A percentile compares a stretch with the other conserved stretches of the same genome.
Conservation (phyloP, 2,888 invertebrate genomes). For the Polydrusus cervinus region DNA sequence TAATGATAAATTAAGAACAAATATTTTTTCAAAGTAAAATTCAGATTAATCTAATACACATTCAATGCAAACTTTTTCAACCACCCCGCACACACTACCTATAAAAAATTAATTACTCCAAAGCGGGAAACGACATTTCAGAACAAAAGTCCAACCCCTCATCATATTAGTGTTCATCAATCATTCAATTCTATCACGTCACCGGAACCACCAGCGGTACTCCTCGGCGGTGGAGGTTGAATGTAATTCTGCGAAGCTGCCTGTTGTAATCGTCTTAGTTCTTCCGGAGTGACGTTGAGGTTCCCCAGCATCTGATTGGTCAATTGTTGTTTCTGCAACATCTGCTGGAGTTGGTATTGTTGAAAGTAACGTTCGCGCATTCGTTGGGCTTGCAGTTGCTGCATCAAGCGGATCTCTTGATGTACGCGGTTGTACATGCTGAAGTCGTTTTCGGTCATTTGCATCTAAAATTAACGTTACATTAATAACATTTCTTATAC, state of each 20-base stretch:
- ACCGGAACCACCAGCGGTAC: background rate
- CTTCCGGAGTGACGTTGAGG: constrained; percentile 38
- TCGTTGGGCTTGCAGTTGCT: constrained; percentile 58
- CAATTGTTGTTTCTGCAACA: constrained; percentile 52
- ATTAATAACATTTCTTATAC: background rate
- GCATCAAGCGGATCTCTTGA: constrained; percentile 63
- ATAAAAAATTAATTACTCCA: background rate
- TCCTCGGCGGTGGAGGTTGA: background rate
- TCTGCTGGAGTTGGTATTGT: constrained; percentile 57
- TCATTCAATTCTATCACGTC: constrained; percentile 34
- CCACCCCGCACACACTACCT: background rate
- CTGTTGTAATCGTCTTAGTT: constrained; percentile 33
- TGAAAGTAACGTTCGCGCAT: constrained; percentile 55
- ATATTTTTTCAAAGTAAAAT: too few species aligned
- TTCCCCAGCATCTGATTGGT: constrained; percentile 39
- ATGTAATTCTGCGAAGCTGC: constrained; percentile 19
- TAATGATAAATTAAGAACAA: too few species aligned
- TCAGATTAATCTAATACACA: too few species aligned
- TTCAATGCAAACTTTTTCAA: too few species aligned
- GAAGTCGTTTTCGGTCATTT: constrained; percentile 49
- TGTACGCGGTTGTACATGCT: constrained; percentile 64
- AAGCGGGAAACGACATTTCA: constrained; percentile 8
- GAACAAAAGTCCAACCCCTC: background rate
- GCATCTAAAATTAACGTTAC: constrained; percentile 32
- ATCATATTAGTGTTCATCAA: background rate